Conservation (phyloP, 2,113 vertebrate species). For the Varanus komodoensis region DNA sequence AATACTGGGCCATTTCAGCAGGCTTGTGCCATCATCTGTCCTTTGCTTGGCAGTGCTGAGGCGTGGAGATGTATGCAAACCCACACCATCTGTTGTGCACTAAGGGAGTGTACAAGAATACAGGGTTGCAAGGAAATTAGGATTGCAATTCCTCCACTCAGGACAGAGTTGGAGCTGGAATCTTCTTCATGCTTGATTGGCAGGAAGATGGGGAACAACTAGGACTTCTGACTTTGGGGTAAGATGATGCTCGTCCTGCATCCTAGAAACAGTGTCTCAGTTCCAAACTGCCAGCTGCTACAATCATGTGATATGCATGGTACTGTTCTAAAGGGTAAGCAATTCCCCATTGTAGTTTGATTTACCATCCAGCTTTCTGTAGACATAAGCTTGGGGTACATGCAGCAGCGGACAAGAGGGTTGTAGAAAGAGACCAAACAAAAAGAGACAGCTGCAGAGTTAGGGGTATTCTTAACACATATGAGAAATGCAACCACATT, state of each 20-base stretch:
- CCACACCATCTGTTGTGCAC: constrained; percentile 44
- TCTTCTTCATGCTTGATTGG: not conserved
- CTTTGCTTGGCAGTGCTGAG: constrained; percentile 62
- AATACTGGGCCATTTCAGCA: constrained; percentile 63
- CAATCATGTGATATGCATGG: no score
- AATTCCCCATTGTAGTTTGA: not conserved
- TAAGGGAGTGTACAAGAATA: not conserved
- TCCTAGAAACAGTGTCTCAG: not conserved
- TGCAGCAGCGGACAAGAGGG: not conserved
- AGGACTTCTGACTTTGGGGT: not conserved
- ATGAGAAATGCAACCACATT: not conserved
- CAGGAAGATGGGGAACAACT: not conserved
- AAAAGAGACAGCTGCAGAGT: not conserved
- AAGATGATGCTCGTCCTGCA: not conserved
- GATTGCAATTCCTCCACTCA: not conserved
- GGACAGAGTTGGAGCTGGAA: not conserved
- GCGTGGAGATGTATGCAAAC: constrained; percentile 67
- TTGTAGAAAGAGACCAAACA: not conserved
- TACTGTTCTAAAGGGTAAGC: not conserved
- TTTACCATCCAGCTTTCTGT: not conserved
- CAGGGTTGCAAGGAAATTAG: constrained; percentile 30
- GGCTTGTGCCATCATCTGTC: constrained; percentile 31
- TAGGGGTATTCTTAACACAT: not conserved
- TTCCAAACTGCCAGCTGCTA: not conserved
- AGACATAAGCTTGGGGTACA: not conserved